phyloP scores from a whole-genome alignment of 2,888 invertebrate genomes.

The Mythimna loreyi region DNA sequence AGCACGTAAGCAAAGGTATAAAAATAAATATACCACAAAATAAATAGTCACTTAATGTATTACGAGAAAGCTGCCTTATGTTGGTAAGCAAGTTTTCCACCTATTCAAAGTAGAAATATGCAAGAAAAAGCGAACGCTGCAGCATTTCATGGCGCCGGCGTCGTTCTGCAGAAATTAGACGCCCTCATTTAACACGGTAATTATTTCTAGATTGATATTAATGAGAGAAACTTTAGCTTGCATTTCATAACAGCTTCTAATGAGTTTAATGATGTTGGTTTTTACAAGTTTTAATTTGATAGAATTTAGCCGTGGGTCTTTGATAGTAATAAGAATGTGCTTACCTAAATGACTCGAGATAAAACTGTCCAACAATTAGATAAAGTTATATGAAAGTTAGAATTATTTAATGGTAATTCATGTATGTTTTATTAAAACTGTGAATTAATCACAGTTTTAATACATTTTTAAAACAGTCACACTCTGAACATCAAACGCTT shows the following conservation, averaged over 20 bases:
- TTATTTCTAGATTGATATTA: constrained; percentile 43
- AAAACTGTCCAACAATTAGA: too few species aligned
- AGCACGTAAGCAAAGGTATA: too few species aligned
- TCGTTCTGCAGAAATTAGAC: constrained; percentile 34
- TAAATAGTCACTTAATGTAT: not conserved
- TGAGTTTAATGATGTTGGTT: constrained; percentile 7
- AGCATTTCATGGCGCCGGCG: constrained; percentile 10
- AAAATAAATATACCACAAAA: too few species aligned
- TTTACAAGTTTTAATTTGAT: constrained; percentile 26
- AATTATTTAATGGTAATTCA: too few species aligned
- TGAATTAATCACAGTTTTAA: too few species aligned
- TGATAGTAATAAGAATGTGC: not conserved
- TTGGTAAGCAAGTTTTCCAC: not conserved
- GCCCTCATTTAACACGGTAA: constrained; percentile 41
- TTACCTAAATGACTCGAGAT: not conserved
- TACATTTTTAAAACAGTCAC: too few species aligned
- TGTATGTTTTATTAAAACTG: too few species aligned
- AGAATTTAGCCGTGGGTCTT: not conserved
- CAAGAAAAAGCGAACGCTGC: constrained; percentile 22
- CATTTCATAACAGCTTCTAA: constrained; percentile 14
- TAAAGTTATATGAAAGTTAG: too few species aligned
- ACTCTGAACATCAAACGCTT: too few species aligned
- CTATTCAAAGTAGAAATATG: constrained; percentile 11
- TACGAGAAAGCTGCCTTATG: not conserved
- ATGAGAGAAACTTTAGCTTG: constrained; percentile 33